phyloP scores from a whole-genome alignment of 2,888 invertebrate genomes.

The Vannuccia rotundouncinata region DNA sequence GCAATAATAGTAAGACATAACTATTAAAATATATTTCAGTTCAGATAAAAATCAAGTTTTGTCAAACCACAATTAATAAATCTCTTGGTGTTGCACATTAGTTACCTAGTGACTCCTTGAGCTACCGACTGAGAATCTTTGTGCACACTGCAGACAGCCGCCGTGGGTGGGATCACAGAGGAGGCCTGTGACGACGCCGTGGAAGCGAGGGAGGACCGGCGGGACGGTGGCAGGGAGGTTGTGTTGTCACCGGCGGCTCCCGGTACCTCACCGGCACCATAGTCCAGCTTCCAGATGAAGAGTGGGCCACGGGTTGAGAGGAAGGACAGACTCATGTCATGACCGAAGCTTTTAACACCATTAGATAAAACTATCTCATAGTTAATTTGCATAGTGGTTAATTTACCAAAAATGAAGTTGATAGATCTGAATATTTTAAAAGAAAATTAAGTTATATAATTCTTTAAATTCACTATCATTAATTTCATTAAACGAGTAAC shows the following conservation, averaged over 20 bases:
- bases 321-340: slow-evolving; percentile 42
- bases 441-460: no score
- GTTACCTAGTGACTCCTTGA: neutral
- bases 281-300: slow-evolving; percentile 46
- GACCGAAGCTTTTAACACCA: no score
- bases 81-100: no score
- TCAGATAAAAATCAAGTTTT: no score
- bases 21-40: no score
- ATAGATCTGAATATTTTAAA: no score
- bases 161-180: neutral
- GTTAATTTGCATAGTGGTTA: no score
- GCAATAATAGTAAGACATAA: no score
- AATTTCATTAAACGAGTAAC: no score
- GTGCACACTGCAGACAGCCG: neutral
- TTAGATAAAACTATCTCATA: no score
- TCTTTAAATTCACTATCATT: no score
- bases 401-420: no score
- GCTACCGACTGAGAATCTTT: slow-evolving; percentile 21
- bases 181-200: neutral
- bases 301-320: slow-evolving; percentile 49
- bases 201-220: neutral
- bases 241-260: slow-evolving; percentile 30
- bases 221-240: neutral
- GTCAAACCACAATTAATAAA: neutral
- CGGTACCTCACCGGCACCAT: slow-evolving; percentile 35